Conservation (phyloP, 2,797 vertebrate genomes). For the Onychomys torridus region DNA sequence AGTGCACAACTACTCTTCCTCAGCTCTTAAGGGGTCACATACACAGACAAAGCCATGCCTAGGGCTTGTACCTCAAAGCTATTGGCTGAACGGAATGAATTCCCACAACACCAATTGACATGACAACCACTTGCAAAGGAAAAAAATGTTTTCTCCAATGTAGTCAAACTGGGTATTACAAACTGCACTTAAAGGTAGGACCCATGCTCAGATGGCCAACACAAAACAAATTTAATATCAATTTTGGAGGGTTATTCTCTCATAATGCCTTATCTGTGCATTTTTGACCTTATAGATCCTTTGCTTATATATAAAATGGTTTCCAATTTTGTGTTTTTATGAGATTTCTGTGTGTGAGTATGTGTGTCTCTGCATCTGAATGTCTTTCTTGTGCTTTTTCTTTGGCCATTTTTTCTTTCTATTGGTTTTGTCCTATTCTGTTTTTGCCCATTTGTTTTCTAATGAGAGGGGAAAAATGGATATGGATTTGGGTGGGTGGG, state of each 20-base stretch:
- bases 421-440: not conserved
- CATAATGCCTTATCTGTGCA: not conserved
- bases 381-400: not conserved
- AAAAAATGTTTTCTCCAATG: not conserved
- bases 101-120: not conserved
- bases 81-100: no score
- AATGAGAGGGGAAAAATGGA: not conserved
- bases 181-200: not conserved
- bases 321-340: not conserved
- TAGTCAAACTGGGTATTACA: not conserved
- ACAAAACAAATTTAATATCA: not conserved
- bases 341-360: not conserved
- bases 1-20: no score
- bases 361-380: not conserved
- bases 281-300: not conserved
- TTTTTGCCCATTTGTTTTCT: not conserved
- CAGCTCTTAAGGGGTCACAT: no score
- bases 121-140: not conserved
- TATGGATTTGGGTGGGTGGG: no score
- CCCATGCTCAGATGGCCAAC: not conserved
- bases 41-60: no score
- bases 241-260: not conserved
- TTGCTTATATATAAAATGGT: not conserved
- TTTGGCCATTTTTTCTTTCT: not conserved
- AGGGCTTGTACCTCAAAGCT: no score